Evolutionary conservation across 2,113 vertebrate genomes (phyloP).

Genomic region (Cyphomyrus plagiostoma): DNA sequence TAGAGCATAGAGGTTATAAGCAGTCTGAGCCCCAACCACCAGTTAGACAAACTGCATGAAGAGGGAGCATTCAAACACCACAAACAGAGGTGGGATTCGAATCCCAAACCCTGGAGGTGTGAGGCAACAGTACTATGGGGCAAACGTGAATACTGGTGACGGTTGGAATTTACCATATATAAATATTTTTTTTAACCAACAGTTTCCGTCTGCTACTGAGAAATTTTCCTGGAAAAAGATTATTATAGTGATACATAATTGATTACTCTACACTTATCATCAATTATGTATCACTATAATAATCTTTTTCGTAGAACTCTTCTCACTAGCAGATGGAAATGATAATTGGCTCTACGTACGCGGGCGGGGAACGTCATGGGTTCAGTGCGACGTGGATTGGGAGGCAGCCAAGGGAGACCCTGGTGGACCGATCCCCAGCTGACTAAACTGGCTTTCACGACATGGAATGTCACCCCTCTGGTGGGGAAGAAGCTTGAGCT

Average conservation of each 20-base stretch:
- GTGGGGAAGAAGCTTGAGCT: too few species aligned
- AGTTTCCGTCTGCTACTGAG: background rate
- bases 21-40: background rate
- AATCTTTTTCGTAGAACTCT: background rate
- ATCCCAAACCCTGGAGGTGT: background rate
- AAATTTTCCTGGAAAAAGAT: background rate
- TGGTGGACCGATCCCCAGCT: too few species aligned
- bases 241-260: background rate
- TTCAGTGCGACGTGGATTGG: too few species aligned
- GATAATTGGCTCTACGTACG: too few species aligned
- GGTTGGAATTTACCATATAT: background rate
- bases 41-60: background rate
- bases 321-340: background rate
- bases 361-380: too few species aligned
- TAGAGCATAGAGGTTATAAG: background rate
- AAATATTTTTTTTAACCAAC: background rate
- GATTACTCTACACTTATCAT: background rate
- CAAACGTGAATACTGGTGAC: background rate
- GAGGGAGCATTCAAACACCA: background rate
- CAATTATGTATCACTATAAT: background rate
- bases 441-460: too few species aligned
- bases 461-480: too few species aligned
- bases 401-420: too few species aligned
- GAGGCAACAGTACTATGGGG: background rate
- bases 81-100: background rate